Base-by-base conservation (phyloP, 2,797 vertebrate species). In the Galagoides demidoff region DNA sequence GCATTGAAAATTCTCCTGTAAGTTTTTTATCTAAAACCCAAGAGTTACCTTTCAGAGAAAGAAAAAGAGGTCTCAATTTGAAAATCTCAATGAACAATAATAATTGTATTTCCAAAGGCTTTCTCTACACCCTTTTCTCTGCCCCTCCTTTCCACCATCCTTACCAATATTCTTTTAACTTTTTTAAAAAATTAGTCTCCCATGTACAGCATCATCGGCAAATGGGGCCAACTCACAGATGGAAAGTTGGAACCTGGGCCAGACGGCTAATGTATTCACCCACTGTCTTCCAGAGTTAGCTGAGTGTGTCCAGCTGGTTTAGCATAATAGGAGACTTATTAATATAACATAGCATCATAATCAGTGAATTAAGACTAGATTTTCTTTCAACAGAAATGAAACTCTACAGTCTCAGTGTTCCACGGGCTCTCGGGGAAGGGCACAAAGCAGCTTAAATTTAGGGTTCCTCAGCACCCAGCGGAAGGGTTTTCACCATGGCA, bases 291-390 rank as follows among this genome's bases (percentile, higher is more conserved):
- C 61, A 97, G 91, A 89, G 92, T 77, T 74, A 89, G 52, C 66
- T 64, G 63, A 98, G 94, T 86, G 70, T 98, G 97, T 95, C 97
- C 96, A 98, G 96, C 95, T 98, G 98, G 89, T 39, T 97, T 86
- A 89, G 25, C 74, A 94, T 13, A 93, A 92, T 78, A 94, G 78
- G 63, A 90, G 59, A 61, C 37, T 92, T 94, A 52, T 49, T 84
- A 98, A 96, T 96, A 92, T 45, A 97, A 77, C 90, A 77, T 31
- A 77, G 68, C 39, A 74, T 96, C 77, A 52, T 87, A 95, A 95
- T 94, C 94, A 96, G 79, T 93, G 83, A 91, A 89, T 87, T 87
- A 77, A 96, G 86, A 93, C 89, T 92, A 96, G 57, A 94, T 97
- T 95, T 94, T 95, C 85, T 96, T 97, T 91, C 49, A 77, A 71